phyloP scores from a whole-genome alignment of 1,140 invertebrate genomes.

The Rhyzopertha dominica region DNA sequence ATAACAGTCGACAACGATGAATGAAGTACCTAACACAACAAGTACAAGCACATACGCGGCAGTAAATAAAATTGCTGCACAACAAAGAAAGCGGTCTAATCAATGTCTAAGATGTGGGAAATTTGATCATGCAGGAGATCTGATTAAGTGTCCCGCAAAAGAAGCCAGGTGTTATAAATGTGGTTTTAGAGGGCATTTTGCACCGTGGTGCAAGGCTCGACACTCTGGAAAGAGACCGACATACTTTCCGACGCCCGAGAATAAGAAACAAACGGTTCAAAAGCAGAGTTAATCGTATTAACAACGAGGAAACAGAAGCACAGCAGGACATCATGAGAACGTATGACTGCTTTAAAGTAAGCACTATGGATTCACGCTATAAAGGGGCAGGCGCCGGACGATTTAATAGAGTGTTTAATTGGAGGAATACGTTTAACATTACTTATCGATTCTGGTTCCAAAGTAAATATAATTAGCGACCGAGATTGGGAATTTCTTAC shows the following conservation, averaged over 20 bases:
- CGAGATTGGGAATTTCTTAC: conserved; percentile 13
- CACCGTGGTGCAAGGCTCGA: conserved; percentile 12
- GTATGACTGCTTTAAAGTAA: conserved; percentile 15
- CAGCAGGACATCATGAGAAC: too few relatives aligned
- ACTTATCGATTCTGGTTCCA: conserved; percentile 21
- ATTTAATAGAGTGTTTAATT: too few relatives aligned
- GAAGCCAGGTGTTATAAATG: conserved; percentile 16
- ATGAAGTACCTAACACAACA: too few relatives aligned
- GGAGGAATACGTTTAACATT: conserved; percentile 13
- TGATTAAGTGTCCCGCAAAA: conserved; percentile 17
- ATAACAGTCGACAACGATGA: conserved; percentile 15
- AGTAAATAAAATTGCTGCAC: too few relatives aligned
- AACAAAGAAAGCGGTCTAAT: too few relatives aligned
- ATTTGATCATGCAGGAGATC: conserved; percentile 6
- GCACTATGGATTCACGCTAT: background rate
- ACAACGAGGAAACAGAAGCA: too few relatives aligned
- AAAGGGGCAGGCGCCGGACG: too few relatives aligned
- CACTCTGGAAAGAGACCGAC: conserved; percentile 2
- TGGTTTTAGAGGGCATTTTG: conserved; percentile 17
- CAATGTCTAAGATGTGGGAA: conserved; percentile 16
- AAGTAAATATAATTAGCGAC: conserved; percentile 16
- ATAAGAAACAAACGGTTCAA: conserved; percentile 2
- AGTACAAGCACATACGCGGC: too few relatives aligned
- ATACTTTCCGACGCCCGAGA: background rate
- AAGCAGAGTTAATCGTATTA: too few relatives aligned